Base-by-base conservation (phyloP, 2,113 vertebrate genomes). In the Poeciliopsis turrubarensis region DNA sequence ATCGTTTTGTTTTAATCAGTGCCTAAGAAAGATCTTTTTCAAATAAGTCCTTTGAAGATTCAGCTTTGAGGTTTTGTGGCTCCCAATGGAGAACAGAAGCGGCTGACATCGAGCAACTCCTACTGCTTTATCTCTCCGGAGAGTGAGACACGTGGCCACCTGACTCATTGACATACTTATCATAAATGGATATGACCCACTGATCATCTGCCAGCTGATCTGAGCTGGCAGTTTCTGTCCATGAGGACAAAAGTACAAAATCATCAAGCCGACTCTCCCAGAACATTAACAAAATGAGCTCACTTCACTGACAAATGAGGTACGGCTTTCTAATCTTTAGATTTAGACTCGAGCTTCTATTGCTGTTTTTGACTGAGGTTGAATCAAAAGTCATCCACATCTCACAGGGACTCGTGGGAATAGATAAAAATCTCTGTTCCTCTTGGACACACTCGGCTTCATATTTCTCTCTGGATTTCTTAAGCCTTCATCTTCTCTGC, bases 381-480 rank as follows among this genome's bases (percentile, higher is more conserved):
- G 14, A 47, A 81, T 75, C 29, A 72, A 81, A 86, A 79, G 81
- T 78, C 57, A 31, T 44, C 37, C 12, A 72, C 68, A 44, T 68
- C 63, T 64, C 57, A n/a, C 39, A 72, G 44, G 44, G 44, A 47
- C 17, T 17, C 67, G 65, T 57, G 32, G 80, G 60, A 31, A 17
- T 29, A 73, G 85, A 86, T 84, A 74, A 67, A 79, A 81, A 81
- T 81, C 63, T 65, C 60, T 80, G 73, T 77, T 81, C 71, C 68
- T 83, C 67, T 47, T 60, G 60, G 84, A 89, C 76, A 79, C 70
- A 72, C 71, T 81, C 76, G 72, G 77, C 60, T 85, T 83, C 75
- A 63, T 83, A 85, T 82, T 69, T 82, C 32, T 29, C 51, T 27
- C 68, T 62, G 27, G 11, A 72, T 77, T 70, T 77, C 60, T 71